Percentiles rank a stretch among this genome's conserved stretches.
These are phyloP conservation scores for Unio pictorum DNA, from an alignment of 2,888 invertebrate genomes.

Conservation along the genomic window DNA sequence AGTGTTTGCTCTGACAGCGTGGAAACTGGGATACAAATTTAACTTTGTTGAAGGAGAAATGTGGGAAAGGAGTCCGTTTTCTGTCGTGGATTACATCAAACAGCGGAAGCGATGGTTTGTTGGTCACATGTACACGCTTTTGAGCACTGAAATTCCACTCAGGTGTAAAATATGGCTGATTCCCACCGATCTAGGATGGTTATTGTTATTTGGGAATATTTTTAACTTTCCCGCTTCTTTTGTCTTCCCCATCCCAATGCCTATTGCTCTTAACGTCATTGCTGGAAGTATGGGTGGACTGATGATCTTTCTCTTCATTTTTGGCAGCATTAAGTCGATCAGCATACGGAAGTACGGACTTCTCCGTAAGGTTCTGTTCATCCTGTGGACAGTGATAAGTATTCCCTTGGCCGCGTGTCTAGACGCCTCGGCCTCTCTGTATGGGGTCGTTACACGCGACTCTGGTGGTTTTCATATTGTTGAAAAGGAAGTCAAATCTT, in stretches of 20 bases:
- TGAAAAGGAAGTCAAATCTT: slow-evolving; percentile 20
- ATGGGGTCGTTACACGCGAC: slow-evolving; percentile 31
- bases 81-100: slow-evolving; percentile 33
- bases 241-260: slow-evolving; percentile 35
- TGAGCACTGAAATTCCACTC: slow-evolving; percentile 33
- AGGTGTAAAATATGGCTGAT: slow-evolving; percentile 36
- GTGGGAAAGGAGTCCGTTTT: slow-evolving; percentile 42
- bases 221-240: slow-evolving; percentile 33
- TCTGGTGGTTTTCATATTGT: slow-evolving; percentile 36
- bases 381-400: slow-evolving; percentile 24
- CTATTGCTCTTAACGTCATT: slow-evolving; percentile 24
- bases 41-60: slow-evolving; percentile 41
- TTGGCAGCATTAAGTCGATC: slow-evolving; percentile 40
- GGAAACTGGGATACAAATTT: slow-evolving; percentile 34
- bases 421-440: slow-evolving; percentile 33
- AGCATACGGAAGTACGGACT: slow-evolving; percentile 31
- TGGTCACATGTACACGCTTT: slow-evolving; percentile 30
- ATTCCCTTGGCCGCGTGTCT: slow-evolving; percentile 35
- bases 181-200: slow-evolving; percentile 37
- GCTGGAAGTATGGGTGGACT: slow-evolving; percentile 36
- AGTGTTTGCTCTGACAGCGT: slow-evolving; percentile 36
- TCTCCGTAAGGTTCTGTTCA: slow-evolving; percentile 21
- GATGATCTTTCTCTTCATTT: slow-evolving; percentile 36
- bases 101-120: slow-evolving; percentile 42
- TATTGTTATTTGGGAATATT: slow-evolving; percentile 32